Percentiles rank a stretch among this genome's conserved stretches.
Evolutionary conservation across 2,113 vertebrate genomes (phyloP).

Genomic region (Leiothrix lutea): DNA sequence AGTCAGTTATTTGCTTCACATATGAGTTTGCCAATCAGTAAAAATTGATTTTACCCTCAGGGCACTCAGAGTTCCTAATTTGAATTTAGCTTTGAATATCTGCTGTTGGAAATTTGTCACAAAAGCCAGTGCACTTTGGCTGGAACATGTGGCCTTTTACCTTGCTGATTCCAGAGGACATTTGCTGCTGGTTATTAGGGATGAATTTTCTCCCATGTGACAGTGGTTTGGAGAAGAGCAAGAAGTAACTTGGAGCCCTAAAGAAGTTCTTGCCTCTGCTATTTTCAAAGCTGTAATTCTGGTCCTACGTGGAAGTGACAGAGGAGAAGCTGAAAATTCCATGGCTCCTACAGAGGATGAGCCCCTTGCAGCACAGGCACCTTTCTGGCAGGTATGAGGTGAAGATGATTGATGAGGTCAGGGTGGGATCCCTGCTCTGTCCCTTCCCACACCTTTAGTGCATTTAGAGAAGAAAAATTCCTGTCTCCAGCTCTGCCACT

Average conservation of each 20-base stretch:
- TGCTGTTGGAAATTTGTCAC: not conserved
- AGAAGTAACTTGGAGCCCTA: not conserved
- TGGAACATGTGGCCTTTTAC: not conserved
- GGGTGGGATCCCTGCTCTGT: not conserved
- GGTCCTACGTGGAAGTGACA: not conserved
- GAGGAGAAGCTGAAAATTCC: not conserved
- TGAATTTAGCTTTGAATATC: not conserved
- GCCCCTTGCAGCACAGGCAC: not conserved
- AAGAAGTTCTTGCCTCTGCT: not conserved
- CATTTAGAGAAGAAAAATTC: not conserved
- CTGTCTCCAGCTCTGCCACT: not conserved
- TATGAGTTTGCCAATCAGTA: not conserved
- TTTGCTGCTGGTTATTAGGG: not conserved
- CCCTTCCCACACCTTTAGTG: not conserved
- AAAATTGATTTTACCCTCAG: not conserved
- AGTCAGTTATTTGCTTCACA: not conserved
- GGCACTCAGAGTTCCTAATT: not conserved
- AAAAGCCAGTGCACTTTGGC: not conserved
- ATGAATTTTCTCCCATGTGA: not conserved
- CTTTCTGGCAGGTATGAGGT: not conserved
- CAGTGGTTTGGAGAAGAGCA: not conserved
- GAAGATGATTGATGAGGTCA: not conserved
- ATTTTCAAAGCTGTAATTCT: not conserved
- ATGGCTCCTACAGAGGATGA: not conserved
- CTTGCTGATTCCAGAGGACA: not conserved